These are phyloP conservation scores for Stegana nigrithorax DNA, from an alignment of 2,888 invertebrate genomes.

Conservation along the genomic window DNA sequence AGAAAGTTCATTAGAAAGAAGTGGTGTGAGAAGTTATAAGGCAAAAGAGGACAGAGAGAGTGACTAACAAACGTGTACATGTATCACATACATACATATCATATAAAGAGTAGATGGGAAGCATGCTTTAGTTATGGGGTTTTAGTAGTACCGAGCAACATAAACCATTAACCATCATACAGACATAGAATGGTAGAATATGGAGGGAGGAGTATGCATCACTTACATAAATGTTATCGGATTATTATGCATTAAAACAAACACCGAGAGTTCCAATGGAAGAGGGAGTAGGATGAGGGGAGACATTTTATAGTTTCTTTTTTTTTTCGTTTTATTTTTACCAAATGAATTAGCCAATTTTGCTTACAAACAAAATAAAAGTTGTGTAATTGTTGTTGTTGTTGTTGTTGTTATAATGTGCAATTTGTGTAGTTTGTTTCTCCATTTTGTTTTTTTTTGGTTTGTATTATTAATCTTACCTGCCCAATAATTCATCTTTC, in stretches of 20 bases:
- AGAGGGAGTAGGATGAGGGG: background rate
- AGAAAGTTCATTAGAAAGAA: conserved; percentile 44
- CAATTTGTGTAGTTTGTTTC: no score
- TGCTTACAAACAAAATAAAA: background rate
- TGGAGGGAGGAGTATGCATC: background rate
- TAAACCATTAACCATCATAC: background rate
- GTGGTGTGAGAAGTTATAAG: background rate
- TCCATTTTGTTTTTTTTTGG: background rate
- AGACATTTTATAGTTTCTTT: conserved; percentile 25
- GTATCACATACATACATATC: no score
- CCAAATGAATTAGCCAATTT: background rate
- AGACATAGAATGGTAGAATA: no score
- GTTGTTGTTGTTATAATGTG: background rate
- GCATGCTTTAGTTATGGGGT: background rate
- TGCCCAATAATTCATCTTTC: conserved; percentile 92
- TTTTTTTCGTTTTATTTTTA: background rate
- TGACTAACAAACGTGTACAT: conserved; percentile 10
- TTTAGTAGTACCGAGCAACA: background rate
- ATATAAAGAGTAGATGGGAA: conserved; percentile 21
- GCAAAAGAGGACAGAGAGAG: background rate
- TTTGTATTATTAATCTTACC: conserved; percentile 71
- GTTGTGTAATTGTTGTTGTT: background rate
- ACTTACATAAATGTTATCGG: background rate
- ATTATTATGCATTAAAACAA: background rate
- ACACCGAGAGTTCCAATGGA: background rate